Evolutionary conservation across 1,140 invertebrate genomes (phyloP), one percentile per base, ranked within the genome.

Genomic region (Papilio glaucus): DNA sequence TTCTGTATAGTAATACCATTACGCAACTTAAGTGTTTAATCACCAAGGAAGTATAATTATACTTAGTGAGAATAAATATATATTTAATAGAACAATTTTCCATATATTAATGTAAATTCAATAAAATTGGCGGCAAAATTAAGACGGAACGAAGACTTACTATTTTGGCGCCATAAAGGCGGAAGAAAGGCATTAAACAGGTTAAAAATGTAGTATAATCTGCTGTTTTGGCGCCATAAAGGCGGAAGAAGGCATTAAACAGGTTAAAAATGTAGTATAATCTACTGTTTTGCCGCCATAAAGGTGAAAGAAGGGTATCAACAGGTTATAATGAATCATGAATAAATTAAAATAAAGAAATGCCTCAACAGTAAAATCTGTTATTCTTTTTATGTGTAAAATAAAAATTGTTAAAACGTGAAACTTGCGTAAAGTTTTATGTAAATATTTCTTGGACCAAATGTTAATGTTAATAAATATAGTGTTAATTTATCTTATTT

Each of bases 121-220:
- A 45, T 6, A 42, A 45, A 45, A 18, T 39, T 45, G 42, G n/a
- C 42, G 42, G 42, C n/a, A 45, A 45, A 45, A 45, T 18, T 45
- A 18, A 45, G 18, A 45, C 42, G 42, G n/a, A n/a, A n/a, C n/a
- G n/a, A n/a, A n/a, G n/a, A n/a, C n/a, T n/a, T 33, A 33, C 29
- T 57, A 9, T 65, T 39, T 65, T 65, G 62, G 62, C 62, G 62
- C 62, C 33, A 24, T 38, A 65, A 41, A 65, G 37, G 37, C 37
- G 33, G 37, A 65, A 33, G 2, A n/a, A n/a, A 39, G 62, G 21
- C 37, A 65, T 39, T 41, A 15, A 21, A 65, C 8, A 41, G 37
- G n/a, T 9, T 39, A 21, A 65, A 65, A 65, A 41, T 13, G 15
- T 15, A 41, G 18, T 18, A 41, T 21, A 21, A 21, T 21, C 18